Evolutionary conservation across 64 coral and sea anemone species (phyloP), one percentile per base, ranked within the genome.

Genomic region (Stichodactyla mertensii): DNA sequence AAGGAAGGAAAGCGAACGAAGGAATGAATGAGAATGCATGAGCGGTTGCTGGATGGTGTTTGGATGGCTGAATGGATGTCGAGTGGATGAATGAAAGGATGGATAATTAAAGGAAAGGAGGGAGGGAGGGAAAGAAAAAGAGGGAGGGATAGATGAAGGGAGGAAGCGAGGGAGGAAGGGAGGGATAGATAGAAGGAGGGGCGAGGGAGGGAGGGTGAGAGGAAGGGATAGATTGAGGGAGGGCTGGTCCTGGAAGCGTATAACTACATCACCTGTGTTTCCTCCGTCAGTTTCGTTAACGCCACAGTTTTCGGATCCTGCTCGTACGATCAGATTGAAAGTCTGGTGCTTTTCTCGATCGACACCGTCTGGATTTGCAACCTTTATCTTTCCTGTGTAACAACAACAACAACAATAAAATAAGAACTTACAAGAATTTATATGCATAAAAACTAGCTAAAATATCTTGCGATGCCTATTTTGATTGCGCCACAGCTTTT

Each of bases 261-360:
- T 10, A 59, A 2, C 15, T 16, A 66, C 62, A 74, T 74, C 23
- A 81, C 78, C 78, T 81, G 78, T 81, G 20, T 81, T 55, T 20
- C 53, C 53, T 26, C 90, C 89, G 16, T 55, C 85, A 9, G 89
- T 92, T 18, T 69, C 87, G 69, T 89, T 96, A 23, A 90, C 52
- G 11, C 88, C 94, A 62, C 94, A 96, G 19, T 89, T 83, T 87
- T 89, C 91, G 20, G 64, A 79, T 1, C 94, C 94, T n/a, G 91
- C 94, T 52, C 94, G 91, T 52, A 96, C 60, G 20, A 93, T 27
- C 10, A 96, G 53, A 74, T 62, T 89, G 85, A 93, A 89, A 45
- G 86, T 80, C 9, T 87, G 70, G 15, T 85, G 51, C 2, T 52
- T 57, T 24, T 96, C 94, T 92, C 94, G 79, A 81, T 96, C 94